These are phyloP conservation scores for Peribatodes rhomboidaria DNA, from an alignment of 2,888 invertebrate species.

Conservation along the genomic window DNA sequence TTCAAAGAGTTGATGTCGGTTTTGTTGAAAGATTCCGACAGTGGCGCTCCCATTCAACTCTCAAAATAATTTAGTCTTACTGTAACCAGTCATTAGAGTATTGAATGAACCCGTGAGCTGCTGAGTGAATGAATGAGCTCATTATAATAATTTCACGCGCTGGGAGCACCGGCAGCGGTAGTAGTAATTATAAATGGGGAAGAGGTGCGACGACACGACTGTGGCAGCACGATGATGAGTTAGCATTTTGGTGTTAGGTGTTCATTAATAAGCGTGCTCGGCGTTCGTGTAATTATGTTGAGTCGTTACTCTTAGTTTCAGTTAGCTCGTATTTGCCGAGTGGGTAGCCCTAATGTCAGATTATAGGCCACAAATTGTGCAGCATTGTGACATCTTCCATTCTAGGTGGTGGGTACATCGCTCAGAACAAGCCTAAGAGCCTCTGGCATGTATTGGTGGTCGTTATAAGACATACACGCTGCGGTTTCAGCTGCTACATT, in stretches of 20 bases:
- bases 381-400: too few relatives aligned
- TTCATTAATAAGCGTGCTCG: background rate
- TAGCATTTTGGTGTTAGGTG: background rate
- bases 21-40: background rate
- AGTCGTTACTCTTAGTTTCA: too few relatives aligned
- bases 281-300: too few relatives aligned
- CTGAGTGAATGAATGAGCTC: constrained; percentile 39
- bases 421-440: too few relatives aligned
- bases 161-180: constrained; percentile 6
- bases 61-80: background rate
- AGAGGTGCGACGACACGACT: background rate
- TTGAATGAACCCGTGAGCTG: constrained; percentile 29
- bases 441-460: too few relatives aligned
- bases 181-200: constrained; percentile 25
- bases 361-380: too few relatives aligned
- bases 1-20: background rate
- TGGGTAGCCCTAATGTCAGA: too few relatives aligned
- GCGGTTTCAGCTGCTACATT: too few relatives aligned
- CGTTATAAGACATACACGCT: too few relatives aligned
- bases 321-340: too few relatives aligned
- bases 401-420: too few relatives aligned
- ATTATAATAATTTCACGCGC: constrained; percentile 45
- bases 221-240: constrained; percentile 7
- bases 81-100: constrained; percentile 27
- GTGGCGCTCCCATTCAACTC: background rate